Conservation (phyloP, 2,113 vertebrate species). For the Girardinichthys multiradiatus region DNA sequence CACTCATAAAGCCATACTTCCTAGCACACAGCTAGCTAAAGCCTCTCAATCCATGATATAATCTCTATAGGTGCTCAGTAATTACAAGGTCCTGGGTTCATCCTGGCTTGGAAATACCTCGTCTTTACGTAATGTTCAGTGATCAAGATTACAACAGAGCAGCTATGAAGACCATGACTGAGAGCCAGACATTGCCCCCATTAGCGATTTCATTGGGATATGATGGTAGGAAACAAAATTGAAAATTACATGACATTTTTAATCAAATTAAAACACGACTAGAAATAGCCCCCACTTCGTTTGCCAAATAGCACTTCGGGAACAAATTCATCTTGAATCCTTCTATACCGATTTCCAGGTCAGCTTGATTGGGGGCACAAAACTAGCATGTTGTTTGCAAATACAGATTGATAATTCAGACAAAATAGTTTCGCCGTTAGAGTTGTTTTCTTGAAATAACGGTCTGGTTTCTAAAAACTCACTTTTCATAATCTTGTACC, state of each 20-base stretch:
- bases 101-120: conserved; percentile 62
- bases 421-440: not conserved
- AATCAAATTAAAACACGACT: no score
- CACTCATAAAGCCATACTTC: conserved; percentile 21
- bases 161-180: conserved; percentile 31
- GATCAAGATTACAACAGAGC: conserved; percentile 60
- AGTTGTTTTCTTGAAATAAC: no score
- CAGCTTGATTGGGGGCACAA: not conserved
- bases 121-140: conserved; percentile 60
- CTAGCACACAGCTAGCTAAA: conserved; percentile 57
- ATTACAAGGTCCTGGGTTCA: conserved; percentile 71
- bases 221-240: not conserved
- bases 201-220: not conserved
- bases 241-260: no score
- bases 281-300: no score
- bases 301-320: no score
- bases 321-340: no score
- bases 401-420: not conserved
- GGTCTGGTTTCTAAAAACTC: not conserved
- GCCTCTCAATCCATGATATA: conserved; percentile 73
- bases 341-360: no score
- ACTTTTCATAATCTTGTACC: not conserved
- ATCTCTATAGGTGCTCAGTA: conserved; percentile 74
- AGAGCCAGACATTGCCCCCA: conserved; percentile 13
- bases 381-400: not conserved